phyloP scores from a whole-genome alignment of 2,113 vertebrate species.

The Arothron firmamentum region DNA sequence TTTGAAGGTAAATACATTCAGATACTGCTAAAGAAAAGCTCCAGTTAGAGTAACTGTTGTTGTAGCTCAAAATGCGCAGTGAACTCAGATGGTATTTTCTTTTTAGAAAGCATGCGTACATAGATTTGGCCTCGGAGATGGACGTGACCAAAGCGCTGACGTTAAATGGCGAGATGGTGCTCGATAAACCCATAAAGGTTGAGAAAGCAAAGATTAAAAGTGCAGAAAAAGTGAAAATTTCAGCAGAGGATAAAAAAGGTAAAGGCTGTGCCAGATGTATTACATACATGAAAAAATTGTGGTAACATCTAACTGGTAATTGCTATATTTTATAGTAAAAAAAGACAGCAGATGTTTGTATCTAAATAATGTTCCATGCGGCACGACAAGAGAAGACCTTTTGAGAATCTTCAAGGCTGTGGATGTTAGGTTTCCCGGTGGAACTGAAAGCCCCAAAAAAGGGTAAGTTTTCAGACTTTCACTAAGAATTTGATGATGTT shows the following conservation, averaged over 20 bases:
- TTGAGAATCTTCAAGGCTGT: conserved; percentile 80
- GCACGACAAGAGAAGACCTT: conserved; percentile 77
- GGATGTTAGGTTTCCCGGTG: conserved; percentile 79
- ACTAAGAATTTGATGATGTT: too few relatives aligned
- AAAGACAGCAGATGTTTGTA: conserved; percentile 83
- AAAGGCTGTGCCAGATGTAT: conserved; percentile 2
- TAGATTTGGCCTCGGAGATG: conserved; percentile 67
- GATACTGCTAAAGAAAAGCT: neutral
- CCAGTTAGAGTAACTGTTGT: neutral
- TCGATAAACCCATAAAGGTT: conserved; percentile 82
- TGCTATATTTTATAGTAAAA: conserved; percentile 48
- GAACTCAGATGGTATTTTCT: neutral
- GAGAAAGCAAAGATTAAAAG: conserved; percentile 77
- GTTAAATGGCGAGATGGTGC: conserved; percentile 81
- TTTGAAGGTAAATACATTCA: neutral
- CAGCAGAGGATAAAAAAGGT: conserved; percentile 81
- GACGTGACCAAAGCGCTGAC: conserved; percentile 86
- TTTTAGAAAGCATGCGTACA: conserved; percentile 55
- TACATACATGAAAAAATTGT: too few relatives aligned
- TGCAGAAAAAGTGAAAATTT: conserved; percentile 25
- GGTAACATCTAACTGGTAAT: neutral
- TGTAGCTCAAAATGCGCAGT: neutral
- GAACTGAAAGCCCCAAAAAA: conserved; percentile 74
- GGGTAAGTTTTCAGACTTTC: conserved; percentile 71
- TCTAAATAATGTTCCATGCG: conserved; percentile 87